These are phyloP conservation scores for Cristatella mucedo DNA, from an alignment of 2,888 invertebrate genomes.

Conservation along the genomic window DNA sequence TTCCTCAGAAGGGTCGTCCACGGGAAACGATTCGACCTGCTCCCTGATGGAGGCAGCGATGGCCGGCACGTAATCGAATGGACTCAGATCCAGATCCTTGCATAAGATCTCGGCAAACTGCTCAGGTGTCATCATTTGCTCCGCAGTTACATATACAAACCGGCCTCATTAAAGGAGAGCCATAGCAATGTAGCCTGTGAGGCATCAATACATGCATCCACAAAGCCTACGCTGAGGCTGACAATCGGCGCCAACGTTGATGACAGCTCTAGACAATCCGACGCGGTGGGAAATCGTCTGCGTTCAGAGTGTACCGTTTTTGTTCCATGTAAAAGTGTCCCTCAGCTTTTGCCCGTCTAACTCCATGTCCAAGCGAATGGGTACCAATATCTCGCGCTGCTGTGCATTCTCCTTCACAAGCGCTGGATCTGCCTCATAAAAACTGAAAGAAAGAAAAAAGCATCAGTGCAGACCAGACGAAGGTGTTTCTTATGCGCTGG, in stretches of 20 bases:
- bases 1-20: slow-evolving; percentile 44
- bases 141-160: slow-evolving; percentile 49
- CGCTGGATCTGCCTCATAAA: slow-evolving; percentile 85
- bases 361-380: slow-evolving; percentile 95
- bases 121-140: slow-evolving; percentile 88
- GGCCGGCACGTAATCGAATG: slow-evolving; percentile 87
- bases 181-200: too few relatives aligned
- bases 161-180: too few relatives aligned
- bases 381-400: slow-evolving; percentile 77
- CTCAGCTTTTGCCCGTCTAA: slow-evolving; percentile 93
- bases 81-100: slow-evolving; percentile 90
- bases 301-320: slow-evolving; percentile 73
- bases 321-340: slow-evolving; percentile 98
- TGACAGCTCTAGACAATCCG: too few relatives aligned
- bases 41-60: slow-evolving; percentile 86
- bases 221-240: too few relatives aligned
- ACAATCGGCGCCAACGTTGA: too few relatives aligned
- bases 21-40: slow-evolving; percentile 78
- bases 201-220: too few relatives aligned
- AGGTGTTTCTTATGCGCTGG: too few relatives aligned
- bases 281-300: too few relatives aligned
- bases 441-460: slow-evolving; percentile 42
- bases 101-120: slow-evolving; percentile 96
- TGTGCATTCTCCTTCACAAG: slow-evolving; percentile 77
- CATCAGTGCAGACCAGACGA: too few relatives aligned